Evolutionary conservation across 53 echinoderm and acorn worm genomes (phyloP), one percentile per base, ranked within the genome.

Genomic region (Holothuria leucospilota): DNA sequence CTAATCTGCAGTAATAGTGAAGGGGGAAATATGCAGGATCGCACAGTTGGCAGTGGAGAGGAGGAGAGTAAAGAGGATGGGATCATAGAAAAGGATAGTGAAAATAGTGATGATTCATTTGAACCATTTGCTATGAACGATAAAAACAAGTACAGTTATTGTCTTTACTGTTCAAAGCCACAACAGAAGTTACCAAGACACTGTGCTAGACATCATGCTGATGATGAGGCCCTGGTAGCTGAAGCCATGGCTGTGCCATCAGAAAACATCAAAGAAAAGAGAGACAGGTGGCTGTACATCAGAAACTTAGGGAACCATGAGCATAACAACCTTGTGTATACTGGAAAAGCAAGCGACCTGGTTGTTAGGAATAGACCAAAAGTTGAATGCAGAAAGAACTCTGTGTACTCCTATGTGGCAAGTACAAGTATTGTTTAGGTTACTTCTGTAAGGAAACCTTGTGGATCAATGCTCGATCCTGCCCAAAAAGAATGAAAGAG

Each of bases 101-200:
- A 68, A 68, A 68, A 68, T 68, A 68, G 68, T 25, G 68, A 68
- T 68, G 27, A 20, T 14, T 30, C 25, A 68, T 62, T 62, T 20
- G 21, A 68, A 68, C 68, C 68, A 68, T n/a, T 68, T 68, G 68
- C 24, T 68, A 68, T 16, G 7, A 26, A 68, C 0, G 34, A 16
- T 25, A 9, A 26, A 16, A 29, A 16, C 30, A 68, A 26, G 27
- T 68, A 68, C 69, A 24, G 69, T 34, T 68, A 68, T 13, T 68
- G 69, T 6, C 27, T 26, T 28, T 68, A 24, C 27, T 68, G 69
- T 13, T 16, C 16, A 28, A 68, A 29, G 27, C 27, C 69, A 8
- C 69, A 68, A 68, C 69, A 68, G 25, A 68, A 68, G 27, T 34
- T 26, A 34, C 69, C 69, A 68, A 68, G 69, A 13, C 69, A 68